phyloP scores from a whole-genome alignment of 2,113 vertebrate genomes.

The Chrysemys picta region DNA sequence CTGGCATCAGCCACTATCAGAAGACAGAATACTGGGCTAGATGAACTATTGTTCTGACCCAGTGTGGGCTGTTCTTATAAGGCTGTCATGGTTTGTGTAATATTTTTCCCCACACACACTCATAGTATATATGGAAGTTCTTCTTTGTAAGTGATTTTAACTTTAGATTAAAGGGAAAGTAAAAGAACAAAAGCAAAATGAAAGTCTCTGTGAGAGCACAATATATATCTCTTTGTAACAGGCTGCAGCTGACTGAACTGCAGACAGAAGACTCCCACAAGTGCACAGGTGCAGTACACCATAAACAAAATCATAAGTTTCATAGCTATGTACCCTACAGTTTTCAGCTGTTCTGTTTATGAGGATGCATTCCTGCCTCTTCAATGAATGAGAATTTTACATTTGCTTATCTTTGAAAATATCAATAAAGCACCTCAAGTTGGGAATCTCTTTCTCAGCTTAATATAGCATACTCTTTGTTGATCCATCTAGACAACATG shows the following conservation, averaged over 20 bases:
- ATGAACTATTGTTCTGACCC: background rate
- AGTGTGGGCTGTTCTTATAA: background rate
- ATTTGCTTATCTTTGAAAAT: background rate
- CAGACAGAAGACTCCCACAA: slow-evolving; percentile 38
- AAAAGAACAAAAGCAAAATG: slow-evolving; percentile 6
- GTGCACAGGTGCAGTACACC: slow-evolving; percentile 16
- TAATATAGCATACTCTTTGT: background rate
- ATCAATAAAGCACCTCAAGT: background rate
- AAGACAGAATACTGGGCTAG: background rate
- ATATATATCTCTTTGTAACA: background rate
- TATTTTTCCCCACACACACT: background rate
- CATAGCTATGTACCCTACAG: background rate
- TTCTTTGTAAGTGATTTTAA: background rate
- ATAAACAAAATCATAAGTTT: slow-evolving; percentile 36
- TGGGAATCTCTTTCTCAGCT: background rate
- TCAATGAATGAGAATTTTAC: accelerated
- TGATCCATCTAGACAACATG: background rate
- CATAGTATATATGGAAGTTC: background rate
- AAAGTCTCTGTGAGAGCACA: background rate
- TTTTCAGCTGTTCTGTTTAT: background rate
- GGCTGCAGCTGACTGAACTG: background rate
- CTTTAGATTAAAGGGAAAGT: background rate
- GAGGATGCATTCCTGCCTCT: background rate
- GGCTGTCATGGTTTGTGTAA: background rate
- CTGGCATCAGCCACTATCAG: background rate